Evolutionary conservation across 2,113 vertebrate species (phyloP).

Genomic region (Ciconia boyciana): DNA sequence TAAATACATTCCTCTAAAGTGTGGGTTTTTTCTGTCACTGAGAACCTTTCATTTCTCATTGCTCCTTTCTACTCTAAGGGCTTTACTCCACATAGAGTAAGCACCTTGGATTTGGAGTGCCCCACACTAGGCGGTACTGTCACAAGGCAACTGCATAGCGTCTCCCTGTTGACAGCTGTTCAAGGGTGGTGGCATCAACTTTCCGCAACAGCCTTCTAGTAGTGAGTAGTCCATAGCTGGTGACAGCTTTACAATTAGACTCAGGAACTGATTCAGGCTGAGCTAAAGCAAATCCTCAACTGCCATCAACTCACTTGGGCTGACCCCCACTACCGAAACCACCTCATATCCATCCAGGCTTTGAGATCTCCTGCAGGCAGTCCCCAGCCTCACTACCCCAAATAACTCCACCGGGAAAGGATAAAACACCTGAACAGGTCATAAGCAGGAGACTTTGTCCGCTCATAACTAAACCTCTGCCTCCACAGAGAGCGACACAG

Average conservation of each 20-base stretch:
- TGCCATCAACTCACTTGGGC: not conserved
- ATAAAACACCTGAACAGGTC: not conserved
- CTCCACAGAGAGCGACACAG: rapidly evolving
- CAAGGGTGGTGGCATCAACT: not conserved
- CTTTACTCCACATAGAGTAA: not conserved
- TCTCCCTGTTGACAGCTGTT: not conserved
- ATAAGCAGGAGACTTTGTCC: not conserved
- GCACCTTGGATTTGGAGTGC: not conserved
- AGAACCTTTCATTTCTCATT: not conserved
- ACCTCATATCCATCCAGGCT: not conserved
- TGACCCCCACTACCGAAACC: not conserved
- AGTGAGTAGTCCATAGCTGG: not conserved
- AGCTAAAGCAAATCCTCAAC: not conserved
- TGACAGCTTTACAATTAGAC: not conserved
- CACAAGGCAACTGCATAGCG: rapidly evolving
- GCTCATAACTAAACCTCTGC: not conserved
- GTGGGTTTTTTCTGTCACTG: not conserved
- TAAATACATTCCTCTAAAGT: rapidly evolving
- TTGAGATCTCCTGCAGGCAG: not conserved
- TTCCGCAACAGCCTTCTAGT: not conserved
- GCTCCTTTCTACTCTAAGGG: not conserved
- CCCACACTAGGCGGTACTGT: too few species aligned
- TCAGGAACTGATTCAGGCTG: not conserved
- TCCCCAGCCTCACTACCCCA: not conserved
- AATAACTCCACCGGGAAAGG: not conserved